Evolutionary conservation across 2,113 vertebrate genomes (phyloP), one percentile per base, ranked within the genome.

Genomic region (Azemiops feae): DNA sequence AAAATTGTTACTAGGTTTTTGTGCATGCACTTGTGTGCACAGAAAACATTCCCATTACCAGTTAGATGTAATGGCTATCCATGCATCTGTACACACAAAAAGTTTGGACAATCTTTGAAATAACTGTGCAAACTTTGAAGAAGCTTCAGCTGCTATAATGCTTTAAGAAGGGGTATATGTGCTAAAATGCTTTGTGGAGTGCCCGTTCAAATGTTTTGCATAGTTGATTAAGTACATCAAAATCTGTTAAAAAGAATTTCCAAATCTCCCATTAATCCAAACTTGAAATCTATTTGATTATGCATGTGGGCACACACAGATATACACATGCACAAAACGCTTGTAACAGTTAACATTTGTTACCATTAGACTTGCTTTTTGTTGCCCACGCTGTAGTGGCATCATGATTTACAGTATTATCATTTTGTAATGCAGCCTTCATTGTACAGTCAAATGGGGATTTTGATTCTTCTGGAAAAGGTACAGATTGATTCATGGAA

Each of bases 371-470:
- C 97, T 98, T 99, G 96, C 94, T 97, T 88, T 96, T 97, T 58
- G 97, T 93, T 16, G 95, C 97, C 98, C 98, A 95, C 43, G 98
- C 96, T 1, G 96, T n/a, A 92, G 94, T 92, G 86, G 53, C 88
- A 22, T 97, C 97, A 1, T 95, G 91, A 87, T 95, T 97, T 93
- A 96, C 96, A 74, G 94, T 57, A 0, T 95, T 95, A 5, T 97
- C 93, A 45, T 93, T 95, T 92, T 97, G 98, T 55, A 95, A 94
- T 22, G 96, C 81, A 0, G 98, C 98, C 96, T 97, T 98, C 97
- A 99, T 98, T 0, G 99, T 99, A 52, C 98, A 98, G 91, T 99
- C 99, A 93, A 99, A 92, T 0, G 98, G 96, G 0, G 98, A 96
- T 64, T 98, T 98, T 0, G 97, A 92, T 1, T 99, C 98, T 43